Conservation (phyloP, 2,888 invertebrate species). For the Elegia similella region DNA sequence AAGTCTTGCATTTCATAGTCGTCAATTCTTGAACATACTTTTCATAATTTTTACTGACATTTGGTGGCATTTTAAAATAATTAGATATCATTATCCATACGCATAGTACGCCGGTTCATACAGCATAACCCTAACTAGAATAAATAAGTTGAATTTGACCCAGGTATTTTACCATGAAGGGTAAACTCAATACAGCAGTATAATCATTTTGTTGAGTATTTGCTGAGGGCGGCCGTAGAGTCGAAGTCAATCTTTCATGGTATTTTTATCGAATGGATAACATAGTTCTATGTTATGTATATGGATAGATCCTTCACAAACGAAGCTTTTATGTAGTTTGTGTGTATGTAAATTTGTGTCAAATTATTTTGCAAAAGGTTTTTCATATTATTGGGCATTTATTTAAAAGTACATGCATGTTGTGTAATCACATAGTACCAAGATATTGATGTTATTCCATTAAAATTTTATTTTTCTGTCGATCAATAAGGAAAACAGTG, state of each 20-base stretch:
- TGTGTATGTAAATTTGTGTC: constrained; percentile 43
- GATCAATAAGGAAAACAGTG: neutral
- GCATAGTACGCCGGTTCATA: constrained; percentile 15
- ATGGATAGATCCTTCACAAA: constrained; percentile 39
- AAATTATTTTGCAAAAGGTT: constrained; percentile 31
- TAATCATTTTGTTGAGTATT: neutral
- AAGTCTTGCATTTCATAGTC: constrained; percentile 8
- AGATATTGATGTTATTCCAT: constrained; percentile 18
- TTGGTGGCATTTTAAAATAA: constrained; percentile 11
- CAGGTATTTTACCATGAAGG: constrained; percentile 9
- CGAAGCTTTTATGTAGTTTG: constrained; percentile 48
- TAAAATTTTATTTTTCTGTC: constrained; percentile 15
- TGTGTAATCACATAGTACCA: constrained; percentile 23
- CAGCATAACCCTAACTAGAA: constrained; percentile 13
- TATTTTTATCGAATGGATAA: constrained; percentile 24
- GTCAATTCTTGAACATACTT: neutral
- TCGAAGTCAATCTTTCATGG: neutral
- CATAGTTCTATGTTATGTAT: constrained; percentile 33
- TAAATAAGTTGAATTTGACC: constrained; percentile 14
- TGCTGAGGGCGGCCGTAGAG: neutral
- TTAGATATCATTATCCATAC: neutral
- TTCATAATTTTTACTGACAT: neutral
- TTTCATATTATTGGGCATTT: constrained; percentile 48
- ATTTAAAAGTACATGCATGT: constrained; percentile 37
- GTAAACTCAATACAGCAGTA: neutral